Conservation (phyloP, 2,888 invertebrate genomes). For the Tineola bisselliella region DNA sequence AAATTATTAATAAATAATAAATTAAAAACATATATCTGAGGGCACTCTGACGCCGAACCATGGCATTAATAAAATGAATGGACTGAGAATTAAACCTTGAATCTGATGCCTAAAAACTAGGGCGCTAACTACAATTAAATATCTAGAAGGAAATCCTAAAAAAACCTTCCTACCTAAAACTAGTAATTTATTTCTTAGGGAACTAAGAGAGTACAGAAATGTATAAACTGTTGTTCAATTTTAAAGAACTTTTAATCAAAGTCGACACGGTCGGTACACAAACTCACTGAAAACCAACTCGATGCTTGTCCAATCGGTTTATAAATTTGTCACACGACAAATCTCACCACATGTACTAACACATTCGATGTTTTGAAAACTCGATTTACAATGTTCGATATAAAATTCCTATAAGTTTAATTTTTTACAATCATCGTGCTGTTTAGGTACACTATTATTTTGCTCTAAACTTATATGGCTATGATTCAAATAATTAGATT, state of each 20-base stretch:
- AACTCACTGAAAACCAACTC: constrained; percentile 26
- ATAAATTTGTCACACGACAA: constrained; percentile 34
- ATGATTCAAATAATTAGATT: no score
- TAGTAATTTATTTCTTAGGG: not conserved
- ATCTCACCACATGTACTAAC: constrained; percentile 26
- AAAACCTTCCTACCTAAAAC: not conserved
- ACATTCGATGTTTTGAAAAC: not conserved
- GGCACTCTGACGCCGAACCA: not conserved
- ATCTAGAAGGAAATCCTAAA: no score
- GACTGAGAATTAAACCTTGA: no score
- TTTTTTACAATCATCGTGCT: not conserved
- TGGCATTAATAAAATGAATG: no score
- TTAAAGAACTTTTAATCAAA: constrained; percentile 34
- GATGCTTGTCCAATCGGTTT: constrained; percentile 38
- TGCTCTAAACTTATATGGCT: not conserved
- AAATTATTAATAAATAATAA: no score
- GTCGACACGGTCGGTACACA: constrained; percentile 19
- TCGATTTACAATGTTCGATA: not conserved
- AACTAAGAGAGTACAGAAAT: not conserved
- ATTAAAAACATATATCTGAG: not conserved
- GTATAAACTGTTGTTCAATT: constrained; percentile 20
- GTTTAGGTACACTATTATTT: not conserved
- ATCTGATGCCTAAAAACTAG: no score
- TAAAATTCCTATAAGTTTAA: no score
- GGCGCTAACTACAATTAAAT: no score